A percentile compares a stretch with the other conserved stretches of the same genome.
Conservation (phyloP, 2,113 vertebrate genomes). For the Brachyhypopomus occidentalis region DNA sequence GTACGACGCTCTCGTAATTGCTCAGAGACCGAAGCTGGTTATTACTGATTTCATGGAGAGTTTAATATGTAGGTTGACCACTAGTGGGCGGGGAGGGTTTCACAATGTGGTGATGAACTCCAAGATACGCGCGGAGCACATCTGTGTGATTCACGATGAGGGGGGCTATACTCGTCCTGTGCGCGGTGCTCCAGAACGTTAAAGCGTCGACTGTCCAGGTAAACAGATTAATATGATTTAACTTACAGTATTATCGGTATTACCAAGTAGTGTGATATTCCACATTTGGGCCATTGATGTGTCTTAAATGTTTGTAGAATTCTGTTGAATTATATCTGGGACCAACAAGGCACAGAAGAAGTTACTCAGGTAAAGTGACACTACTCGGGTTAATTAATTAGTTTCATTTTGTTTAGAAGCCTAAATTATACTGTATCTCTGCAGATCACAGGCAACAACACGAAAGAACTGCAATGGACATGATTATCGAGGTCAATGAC, state of each 20-base stretch:
- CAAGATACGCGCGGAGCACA: not conserved
- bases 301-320: conserved; percentile 59
- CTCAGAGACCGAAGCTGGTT: not conserved
- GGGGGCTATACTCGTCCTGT: not conserved
- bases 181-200: conserved; percentile 4
- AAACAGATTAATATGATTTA: conserved; percentile 35
- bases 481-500: conserved; percentile 73
- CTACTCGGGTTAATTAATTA: too few relatives aligned
- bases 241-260: not conserved
- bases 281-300: too few relatives aligned
- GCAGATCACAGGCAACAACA: conserved; percentile 40
- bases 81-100: not conserved
- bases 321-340: conserved; percentile 38
- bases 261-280: not conserved
- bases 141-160: not conserved
- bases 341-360: conserved; percentile 60
- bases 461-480: conserved; percentile 70
- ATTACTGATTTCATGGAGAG: not conserved
- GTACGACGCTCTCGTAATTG: too few relatives aligned
- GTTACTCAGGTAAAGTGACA: conserved; percentile 59
- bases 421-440: conserved; percentile 2
- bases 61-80: conserved; percentile 16
- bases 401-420: not conserved
- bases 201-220: conserved; percentile 64
- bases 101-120: not conserved